These are phyloP conservation scores for Drosophila sordidapex DNA, from an alignment of 2,888 invertebrate species.

Conservation along the genomic window DNA sequence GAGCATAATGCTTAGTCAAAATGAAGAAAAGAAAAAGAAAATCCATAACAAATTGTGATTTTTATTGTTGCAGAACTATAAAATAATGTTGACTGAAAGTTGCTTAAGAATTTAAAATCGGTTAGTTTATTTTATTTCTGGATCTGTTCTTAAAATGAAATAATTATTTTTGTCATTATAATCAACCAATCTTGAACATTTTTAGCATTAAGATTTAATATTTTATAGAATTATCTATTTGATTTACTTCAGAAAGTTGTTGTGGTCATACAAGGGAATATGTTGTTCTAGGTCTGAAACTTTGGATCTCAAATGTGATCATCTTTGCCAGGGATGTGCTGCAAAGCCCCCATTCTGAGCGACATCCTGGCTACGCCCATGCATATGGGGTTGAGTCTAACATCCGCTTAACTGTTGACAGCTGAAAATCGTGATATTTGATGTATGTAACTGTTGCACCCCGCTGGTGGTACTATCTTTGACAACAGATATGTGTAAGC, in stretches of 20 bases:
- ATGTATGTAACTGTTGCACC: conserved; percentile 36
- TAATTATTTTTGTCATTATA: neutral
- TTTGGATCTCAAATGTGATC: fast-evolving
- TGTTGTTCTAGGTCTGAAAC: neutral
- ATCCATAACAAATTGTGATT: neutral
- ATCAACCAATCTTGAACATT: neutral
- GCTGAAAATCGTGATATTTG: conserved; percentile 79
- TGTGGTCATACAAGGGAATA: too few relatives aligned
- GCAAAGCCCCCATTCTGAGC: neutral
- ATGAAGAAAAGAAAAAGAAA: neutral
- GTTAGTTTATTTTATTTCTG: neutral
- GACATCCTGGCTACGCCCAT: conserved; percentile 5
- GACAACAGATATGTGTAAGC: conserved; percentile 2
- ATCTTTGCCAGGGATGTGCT: neutral
- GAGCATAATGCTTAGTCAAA: neutral
- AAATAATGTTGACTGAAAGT: neutral
- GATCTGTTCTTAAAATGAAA: neutral
- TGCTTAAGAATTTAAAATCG: too few relatives aligned
- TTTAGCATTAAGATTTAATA: neutral
- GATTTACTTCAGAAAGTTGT: too few relatives aligned
- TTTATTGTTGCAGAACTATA: neutral
- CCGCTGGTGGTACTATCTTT: conserved; percentile 46
- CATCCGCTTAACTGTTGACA: conserved; percentile 71
- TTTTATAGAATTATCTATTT: neutral
- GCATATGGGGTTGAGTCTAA: conserved; percentile 3